Evolutionary conservation across 2,797 vertebrate genomes (phyloP).

Genomic region (Microctenopoma stevenorrisi): DNA sequence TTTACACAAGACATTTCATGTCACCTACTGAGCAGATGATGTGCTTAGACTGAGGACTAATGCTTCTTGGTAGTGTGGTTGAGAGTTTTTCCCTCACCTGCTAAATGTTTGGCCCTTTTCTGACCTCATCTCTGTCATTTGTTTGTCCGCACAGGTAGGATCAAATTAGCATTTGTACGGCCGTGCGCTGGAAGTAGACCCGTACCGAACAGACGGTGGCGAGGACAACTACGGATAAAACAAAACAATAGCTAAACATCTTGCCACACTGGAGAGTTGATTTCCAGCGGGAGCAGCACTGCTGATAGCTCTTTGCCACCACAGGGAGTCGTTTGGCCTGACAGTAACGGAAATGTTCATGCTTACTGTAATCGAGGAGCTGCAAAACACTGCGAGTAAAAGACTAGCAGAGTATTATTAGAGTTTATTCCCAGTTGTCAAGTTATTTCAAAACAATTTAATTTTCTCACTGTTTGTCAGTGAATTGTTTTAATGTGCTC

Average conservation of each 20-base stretch:
- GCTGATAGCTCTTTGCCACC: conserved; percentile 27
- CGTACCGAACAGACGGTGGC: not conserved
- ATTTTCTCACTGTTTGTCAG: conserved; percentile 10
- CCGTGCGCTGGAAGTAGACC: not conserved
- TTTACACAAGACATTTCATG: conserved; percentile 9
- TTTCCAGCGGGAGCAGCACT: conserved; percentile 26
- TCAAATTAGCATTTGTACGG: not conserved
- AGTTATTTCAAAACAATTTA: conserved; percentile 19
- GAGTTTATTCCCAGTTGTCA: conserved; percentile 20
- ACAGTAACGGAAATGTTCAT: conserved; percentile 6
- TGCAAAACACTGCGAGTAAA: conserved; percentile 16
- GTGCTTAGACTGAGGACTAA: not conserved
- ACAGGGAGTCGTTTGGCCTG: conserved; percentile 32
- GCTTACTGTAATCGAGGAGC: conserved; percentile 22
- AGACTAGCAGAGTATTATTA: conserved; percentile 9
- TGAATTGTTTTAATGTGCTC: not conserved
- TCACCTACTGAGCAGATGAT: not conserved
- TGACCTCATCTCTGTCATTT: not conserved
- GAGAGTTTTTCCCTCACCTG: not conserved
- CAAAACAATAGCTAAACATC: conserved; percentile 22
- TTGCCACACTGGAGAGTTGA: conserved; percentile 11
- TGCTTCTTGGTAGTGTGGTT: not conserved
- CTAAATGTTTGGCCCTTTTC: not conserved
- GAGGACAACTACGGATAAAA: conserved; percentile 17
- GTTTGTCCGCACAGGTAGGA: not conserved